Evolutionary conservation across 2,888 invertebrate genomes (phyloP).

Genomic region (Harpalus rufipes): DNA sequence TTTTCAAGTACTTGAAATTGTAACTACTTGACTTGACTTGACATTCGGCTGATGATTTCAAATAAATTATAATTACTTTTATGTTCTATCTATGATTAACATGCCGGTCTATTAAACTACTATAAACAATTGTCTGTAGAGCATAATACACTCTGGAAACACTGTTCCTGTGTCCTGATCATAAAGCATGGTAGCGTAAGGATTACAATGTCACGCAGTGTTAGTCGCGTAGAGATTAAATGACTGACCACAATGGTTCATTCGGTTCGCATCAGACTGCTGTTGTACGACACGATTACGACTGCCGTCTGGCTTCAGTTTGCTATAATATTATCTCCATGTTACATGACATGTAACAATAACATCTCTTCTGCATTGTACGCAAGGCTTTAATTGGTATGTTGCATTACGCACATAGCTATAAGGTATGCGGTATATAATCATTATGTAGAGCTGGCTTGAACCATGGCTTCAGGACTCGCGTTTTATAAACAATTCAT

Average conservation of each 20-base stretch:
- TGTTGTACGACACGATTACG: not conserved
- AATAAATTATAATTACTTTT: too few relatives aligned
- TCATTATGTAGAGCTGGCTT: too few relatives aligned
- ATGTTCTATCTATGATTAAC: too few relatives aligned
- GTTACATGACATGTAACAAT: not conserved
- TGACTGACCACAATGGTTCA: slow-evolving; percentile 22
- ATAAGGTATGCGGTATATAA: too few relatives aligned
- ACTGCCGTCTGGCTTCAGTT: not conserved
- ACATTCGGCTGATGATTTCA: too few relatives aligned
- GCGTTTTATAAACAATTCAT: too few relatives aligned
- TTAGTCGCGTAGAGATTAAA: slow-evolving; percentile 16
- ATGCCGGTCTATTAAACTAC: not conserved
- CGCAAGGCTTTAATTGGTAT: not conserved
- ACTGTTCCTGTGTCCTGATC: not conserved
- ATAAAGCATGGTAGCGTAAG: slow-evolving; percentile 7
- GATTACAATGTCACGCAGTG: slow-evolving; percentile 29
- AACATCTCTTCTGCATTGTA: not conserved
- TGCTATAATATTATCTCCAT: slow-evolving; percentile 6
- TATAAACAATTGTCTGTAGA: not conserved
- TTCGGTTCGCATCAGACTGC: not conserved
- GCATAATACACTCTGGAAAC: not conserved
- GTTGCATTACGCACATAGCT: too few relatives aligned
- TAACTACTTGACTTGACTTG: too few relatives aligned
- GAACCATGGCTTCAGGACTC: too few relatives aligned
- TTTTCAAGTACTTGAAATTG: too few relatives aligned